Evolutionary conservation across 1,140 invertebrate species (phyloP), one percentile per base, ranked within the genome.

Genomic region (Laupala kohalensis): DNA sequence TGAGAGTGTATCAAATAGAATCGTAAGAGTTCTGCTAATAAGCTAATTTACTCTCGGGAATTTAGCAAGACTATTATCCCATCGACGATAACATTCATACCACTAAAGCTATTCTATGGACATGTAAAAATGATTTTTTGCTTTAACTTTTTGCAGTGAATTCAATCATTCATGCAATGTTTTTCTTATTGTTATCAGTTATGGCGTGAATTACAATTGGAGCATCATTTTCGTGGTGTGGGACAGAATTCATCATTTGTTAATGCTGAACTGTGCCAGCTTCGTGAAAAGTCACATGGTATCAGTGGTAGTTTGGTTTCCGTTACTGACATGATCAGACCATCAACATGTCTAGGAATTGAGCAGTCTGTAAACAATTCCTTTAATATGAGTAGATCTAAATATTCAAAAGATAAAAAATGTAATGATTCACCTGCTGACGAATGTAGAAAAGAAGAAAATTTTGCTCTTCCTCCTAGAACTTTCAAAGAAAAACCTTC

Each of bases 241-340:
- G 37, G 65, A 9, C 23, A 25, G 0, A 67, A 4, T 27, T 25
- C 25, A 26, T 69, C 66, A 19, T 70, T 68, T 29, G 65, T 72
- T 67, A 73, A 73, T 23, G 26, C 25, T 67, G 69, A 73, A 75
- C 26, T 76, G 70, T 78, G 79, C 23, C 78, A 83, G 74, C 78
- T 88, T 23, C 79, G 87, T 0, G 87, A 88, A 74, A 89, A 89
- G 77, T 86, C 87, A 12, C 86, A 86, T 26, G 90, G 89, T 23
- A 91, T 87, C 76, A 89, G 89, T 53, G 19, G 37, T 53, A 53
- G 37, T 19, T 53, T 53, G 19, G 37, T 53, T 9, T 53, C 37
- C 1, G 84, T 86, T 4, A 85, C 85, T 27, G 73, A 77, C 13
- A 77, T 74, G 73, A 62, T 79, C 5, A 80, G 89, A 27, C 87